Base-by-base conservation (phyloP, 30 jellyfish, hydroid and myxozoan genomes). In the Hydractinia echinata region DNA sequence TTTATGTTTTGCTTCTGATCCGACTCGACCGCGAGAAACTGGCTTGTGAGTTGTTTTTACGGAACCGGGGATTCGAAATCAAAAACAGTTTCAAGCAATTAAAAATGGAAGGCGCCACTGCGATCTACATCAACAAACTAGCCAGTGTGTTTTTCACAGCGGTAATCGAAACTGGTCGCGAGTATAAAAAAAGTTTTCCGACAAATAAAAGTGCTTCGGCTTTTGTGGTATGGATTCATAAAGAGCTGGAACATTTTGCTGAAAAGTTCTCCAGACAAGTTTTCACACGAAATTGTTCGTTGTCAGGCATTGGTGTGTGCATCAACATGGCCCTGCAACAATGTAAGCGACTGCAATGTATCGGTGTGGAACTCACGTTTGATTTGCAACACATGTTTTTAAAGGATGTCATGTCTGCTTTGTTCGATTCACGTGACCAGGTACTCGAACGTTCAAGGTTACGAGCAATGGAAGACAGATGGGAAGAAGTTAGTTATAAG, bases 41-140 rank as follows among this genome's bases (percentile, higher is more conserved):
- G 66, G 97, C 97, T 14, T 91, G 97, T 67, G 94, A 91, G 61
- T 72, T 91, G 53, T 91, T 91, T 82, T 82, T 91, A 18, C 80
- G 96, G n/a, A 91, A 91, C 84, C 67, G 97, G 76, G 97, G 97
- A 8, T 83, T 70, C 69, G 97, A 87, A 9, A 81, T 91, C 71
- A 91, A 91, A 76, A 93, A 91, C 81, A 91, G 95, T 62, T 85
- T 85, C 86, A 92, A 94, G 84, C 98, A 92, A 70, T 71, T 92
- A 73, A 92, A 92, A 74, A 92, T 92, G 84, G 98, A 92, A 78
- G 98, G 98, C 53, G 96, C 98, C 20, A 84, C 95, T 0, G 92
- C 96, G 8, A 51, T 87, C 21, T 92, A 86, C 60, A 84, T 92
- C 52, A 78, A 87, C 16, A 92, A 92, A 51, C 93, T 92, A 61